phyloP scores from a whole-genome alignment of 2,797 vertebrate genomes.

The Champsocephalus gunnari region DNA sequence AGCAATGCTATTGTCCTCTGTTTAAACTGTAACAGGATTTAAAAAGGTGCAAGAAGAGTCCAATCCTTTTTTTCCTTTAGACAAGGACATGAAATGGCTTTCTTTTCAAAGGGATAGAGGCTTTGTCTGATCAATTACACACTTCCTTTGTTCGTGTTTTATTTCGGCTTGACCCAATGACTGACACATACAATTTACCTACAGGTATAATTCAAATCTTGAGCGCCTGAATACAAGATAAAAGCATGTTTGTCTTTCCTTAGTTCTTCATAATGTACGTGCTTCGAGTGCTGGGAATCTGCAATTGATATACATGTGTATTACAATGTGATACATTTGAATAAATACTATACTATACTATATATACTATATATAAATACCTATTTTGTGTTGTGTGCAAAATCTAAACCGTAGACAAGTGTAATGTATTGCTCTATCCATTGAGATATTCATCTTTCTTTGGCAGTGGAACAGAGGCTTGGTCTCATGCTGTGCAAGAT shows the following conservation, averaged over 20 bases:
- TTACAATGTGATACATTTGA: conserved; percentile 14
- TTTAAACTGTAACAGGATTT: conserved; percentile 61
- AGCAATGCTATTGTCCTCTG: conserved; percentile 30
- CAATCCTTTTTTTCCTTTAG: conserved; percentile 26
- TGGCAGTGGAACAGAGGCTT: conserved; percentile 63
- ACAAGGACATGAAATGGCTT: conserved; percentile 50
- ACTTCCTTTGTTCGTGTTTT: conserved; percentile 42
- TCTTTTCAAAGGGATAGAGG: conserved; percentile 46
- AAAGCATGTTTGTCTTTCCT: conserved; percentile 22
- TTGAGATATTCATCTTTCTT: conserved; percentile 61
- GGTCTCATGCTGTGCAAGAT: conserved; percentile 56
- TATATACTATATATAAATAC: no score
- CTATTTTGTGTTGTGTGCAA: not conserved
- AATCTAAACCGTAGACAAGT: conserved; percentile 37
- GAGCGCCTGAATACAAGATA: conserved; percentile 1
- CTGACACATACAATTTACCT: conserved; percentile 19
- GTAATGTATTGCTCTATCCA: conserved; percentile 50
- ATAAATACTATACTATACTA: no score
- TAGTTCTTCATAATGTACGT: not conserved
- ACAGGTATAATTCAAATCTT: conserved; percentile 36
- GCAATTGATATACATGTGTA: not conserved
- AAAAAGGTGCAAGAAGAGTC: conserved; percentile 52
- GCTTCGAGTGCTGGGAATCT: conserved; percentile 9
- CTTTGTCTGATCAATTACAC: conserved; percentile 54
- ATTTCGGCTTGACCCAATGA: conserved; percentile 34